phyloP scores from a whole-genome alignment of 2,797 vertebrate species.

The Buphagus erythrorhynchus region DNA sequence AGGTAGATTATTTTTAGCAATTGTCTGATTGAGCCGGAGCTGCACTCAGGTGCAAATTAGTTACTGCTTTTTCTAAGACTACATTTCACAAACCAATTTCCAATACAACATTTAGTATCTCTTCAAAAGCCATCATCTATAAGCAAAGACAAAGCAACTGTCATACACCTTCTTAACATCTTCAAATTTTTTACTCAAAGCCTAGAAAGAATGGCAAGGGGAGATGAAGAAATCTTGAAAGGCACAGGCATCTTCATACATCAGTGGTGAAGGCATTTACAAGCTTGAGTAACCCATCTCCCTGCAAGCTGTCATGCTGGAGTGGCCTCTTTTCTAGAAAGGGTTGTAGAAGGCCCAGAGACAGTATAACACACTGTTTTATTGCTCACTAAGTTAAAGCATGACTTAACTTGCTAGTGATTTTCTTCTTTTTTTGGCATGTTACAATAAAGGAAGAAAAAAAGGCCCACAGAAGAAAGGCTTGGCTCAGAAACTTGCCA shows the following conservation, averaged over 20 bases:
- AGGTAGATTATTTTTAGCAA: neutral
- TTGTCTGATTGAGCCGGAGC: neutral
- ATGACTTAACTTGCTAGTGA: neutral
- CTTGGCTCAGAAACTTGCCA: neutral
- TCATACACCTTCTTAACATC: neutral
- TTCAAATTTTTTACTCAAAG: neutral
- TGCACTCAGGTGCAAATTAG: neutral
- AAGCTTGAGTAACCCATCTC: neutral
- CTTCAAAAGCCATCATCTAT: neutral
- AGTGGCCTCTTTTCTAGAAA: neutral
- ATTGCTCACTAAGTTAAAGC: neutral
- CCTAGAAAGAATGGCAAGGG: neutral
- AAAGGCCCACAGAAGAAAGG: neutral
- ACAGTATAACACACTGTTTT: accelerated
- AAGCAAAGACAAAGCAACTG: neutral
- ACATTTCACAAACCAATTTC: neutral
- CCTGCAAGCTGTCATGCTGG: neutral
- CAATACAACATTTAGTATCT: neutral
- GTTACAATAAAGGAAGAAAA: neutral
- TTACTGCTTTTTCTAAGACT: neutral
- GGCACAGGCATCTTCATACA: neutral
- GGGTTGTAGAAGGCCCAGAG: accelerated
- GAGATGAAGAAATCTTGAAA: neutral
- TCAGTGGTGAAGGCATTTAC: neutral
- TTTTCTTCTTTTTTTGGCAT: neutral